A percentile compares a stretch with the other conserved stretches of the same genome.
Conservation (phyloP, 2,113 vertebrate genomes). For the Thamnophis sirtalis region DNA sequence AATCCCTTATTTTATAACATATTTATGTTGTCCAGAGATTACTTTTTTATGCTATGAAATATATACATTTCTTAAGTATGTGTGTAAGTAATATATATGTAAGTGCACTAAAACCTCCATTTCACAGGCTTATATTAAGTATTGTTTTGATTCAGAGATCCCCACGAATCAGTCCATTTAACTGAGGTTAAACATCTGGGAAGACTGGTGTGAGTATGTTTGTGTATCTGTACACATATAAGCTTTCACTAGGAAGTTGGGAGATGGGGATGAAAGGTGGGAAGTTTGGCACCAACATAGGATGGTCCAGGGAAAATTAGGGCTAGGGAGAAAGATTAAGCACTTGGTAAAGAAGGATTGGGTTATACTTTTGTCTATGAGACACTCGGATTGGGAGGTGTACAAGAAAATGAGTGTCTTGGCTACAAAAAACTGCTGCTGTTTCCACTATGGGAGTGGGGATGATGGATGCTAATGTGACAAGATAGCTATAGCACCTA, state of each 20-base stretch:
- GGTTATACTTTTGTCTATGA: background rate
- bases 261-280: background rate
- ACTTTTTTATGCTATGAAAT: background rate
- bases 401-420: background rate
- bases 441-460: background rate
- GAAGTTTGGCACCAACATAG: background rate
- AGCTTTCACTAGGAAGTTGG: background rate
- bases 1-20: background rate
- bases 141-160: background rate
- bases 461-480: background rate
- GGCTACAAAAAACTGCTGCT: background rate
- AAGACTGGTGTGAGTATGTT: too few relatives aligned
- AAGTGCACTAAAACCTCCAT: background rate
- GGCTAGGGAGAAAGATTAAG: background rate
- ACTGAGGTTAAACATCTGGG: too few relatives aligned
- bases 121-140: background rate
- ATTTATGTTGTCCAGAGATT: background rate
- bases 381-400: background rate
- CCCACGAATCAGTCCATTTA: background rate
- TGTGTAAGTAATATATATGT: background rate
- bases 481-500: background rate
- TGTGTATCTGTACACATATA: background rate
- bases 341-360: background rate
- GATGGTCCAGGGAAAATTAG: background rate
- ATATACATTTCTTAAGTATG: background rate